phyloP scores from a whole-genome alignment of 2,797 vertebrate species.

The Antrozous pallidus region DNA sequence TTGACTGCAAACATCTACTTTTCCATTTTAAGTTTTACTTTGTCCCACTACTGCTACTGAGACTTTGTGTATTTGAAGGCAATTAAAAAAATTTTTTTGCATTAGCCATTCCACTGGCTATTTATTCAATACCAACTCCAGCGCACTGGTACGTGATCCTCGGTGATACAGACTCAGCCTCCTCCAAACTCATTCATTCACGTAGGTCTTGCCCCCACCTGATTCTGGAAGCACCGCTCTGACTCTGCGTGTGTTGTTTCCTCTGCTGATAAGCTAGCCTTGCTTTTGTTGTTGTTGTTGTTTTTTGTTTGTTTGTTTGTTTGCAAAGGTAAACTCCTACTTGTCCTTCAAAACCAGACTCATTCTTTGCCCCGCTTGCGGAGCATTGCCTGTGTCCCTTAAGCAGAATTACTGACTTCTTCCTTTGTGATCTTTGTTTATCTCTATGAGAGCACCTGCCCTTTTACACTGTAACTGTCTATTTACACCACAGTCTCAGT shows the following conservation, averaged over 20 bases:
- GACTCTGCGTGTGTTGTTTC: neutral
- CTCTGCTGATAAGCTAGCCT: neutral
- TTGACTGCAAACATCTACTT: neutral
- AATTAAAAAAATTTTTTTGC: neutral
- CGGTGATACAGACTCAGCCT: neutral
- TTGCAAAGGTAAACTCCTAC: neutral
- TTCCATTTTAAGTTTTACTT: neutral
- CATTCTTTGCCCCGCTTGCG: neutral
- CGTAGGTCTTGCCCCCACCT: neutral
- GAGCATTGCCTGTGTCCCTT: neutral
- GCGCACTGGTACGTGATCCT: neutral
- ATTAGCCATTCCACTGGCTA: neutral
- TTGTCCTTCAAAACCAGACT: neutral
- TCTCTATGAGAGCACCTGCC: neutral
- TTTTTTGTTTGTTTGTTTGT: neutral
- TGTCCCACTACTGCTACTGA: neutral
- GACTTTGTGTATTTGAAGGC: neutral
- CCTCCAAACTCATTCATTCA: neutral
- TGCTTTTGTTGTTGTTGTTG: no score
- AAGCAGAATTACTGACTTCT: neutral
- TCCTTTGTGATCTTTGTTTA: neutral
- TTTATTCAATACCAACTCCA: neutral
- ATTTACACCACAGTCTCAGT: neutral
- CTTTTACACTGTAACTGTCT: neutral
- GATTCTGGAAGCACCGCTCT: neutral